A percentile compares a stretch with the other conserved stretches of the same genome.
These are phyloP conservation scores for Esox niger DNA, from an alignment of 2,113 vertebrate genomes.

Conservation along the genomic window DNA sequence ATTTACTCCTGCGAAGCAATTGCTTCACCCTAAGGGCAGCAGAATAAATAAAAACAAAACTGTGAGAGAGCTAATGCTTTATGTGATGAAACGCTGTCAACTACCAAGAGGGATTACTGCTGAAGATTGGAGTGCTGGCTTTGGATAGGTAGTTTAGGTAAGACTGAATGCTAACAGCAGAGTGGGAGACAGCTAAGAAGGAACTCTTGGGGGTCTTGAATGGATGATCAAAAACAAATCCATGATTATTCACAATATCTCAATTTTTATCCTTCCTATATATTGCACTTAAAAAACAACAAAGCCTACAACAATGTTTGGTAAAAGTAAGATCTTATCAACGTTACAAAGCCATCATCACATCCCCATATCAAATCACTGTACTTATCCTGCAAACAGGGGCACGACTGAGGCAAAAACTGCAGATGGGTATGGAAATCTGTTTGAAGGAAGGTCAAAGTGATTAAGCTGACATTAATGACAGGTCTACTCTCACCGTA, in stretches of 20 bases:
- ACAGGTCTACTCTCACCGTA: slow-evolving; percentile 66
- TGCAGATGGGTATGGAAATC: slow-evolving; percentile 76
- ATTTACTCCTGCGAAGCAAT: slow-evolving; percentile 76
- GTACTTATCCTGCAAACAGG: slow-evolving; percentile 44
- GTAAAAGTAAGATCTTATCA: slow-evolving; percentile 14
- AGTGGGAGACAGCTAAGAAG: neutral
- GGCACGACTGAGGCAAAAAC: slow-evolving; percentile 53
- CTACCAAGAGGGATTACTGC: slow-evolving; percentile 59
- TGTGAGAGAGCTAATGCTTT: slow-evolving; percentile 58
- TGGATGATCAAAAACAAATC: neutral
- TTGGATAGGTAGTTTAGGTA: slow-evolving; percentile 64
- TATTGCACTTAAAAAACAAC: neutral
- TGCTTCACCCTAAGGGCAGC: slow-evolving; percentile 62
- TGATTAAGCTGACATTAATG: slow-evolving; percentile 78
- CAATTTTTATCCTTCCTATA: neutral
- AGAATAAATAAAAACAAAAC: slow-evolving; percentile 31
- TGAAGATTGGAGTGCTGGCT: slow-evolving; percentile 63
- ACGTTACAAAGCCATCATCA: slow-evolving; percentile 26
- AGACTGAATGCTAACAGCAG: slow-evolving; percentile 45
- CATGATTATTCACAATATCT: neutral
- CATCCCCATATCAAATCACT: slow-evolving; percentile 44
- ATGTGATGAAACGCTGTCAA: slow-evolving; percentile 59
- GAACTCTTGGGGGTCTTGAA: neutral
- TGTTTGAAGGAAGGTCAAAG: slow-evolving; percentile 75
- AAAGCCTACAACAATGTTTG: neutral